A percentile compares a stretch with the other conserved stretches of the same genome.
phyloP scores from a whole-genome alignment of 2,113 vertebrate genomes.

The Thalassarche chlororhynchos region DNA sequence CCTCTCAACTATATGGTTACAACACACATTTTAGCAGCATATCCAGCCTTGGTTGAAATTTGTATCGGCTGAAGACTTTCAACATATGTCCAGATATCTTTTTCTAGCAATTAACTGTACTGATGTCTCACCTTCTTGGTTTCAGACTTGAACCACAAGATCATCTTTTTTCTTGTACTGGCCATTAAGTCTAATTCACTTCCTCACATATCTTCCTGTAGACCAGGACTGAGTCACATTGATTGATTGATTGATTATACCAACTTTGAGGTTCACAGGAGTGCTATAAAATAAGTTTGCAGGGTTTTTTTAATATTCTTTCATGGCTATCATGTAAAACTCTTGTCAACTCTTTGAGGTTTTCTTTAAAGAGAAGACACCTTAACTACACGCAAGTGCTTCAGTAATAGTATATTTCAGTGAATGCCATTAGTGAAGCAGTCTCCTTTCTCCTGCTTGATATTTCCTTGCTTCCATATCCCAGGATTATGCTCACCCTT shows the following conservation, averaged over 20 bases:
- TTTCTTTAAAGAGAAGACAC: not conserved
- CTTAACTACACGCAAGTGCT: not conserved
- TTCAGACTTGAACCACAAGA: not conserved
- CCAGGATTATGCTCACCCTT: not conserved
- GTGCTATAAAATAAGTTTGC: not conserved
- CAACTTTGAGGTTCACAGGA: not conserved
- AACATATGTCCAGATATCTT: not conserved
- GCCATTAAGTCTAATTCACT: not conserved
- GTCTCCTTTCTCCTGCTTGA: not conserved
- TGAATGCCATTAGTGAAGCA: not conserved
- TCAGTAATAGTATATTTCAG: not conserved
- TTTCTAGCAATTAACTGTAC: not conserved
- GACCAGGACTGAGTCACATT: not conserved
- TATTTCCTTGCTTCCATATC: not conserved
- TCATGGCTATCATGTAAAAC: not conserved
- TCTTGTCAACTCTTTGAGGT: not conserved
- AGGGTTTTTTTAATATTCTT: not conserved
- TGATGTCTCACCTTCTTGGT: not conserved
- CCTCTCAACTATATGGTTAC: not conserved
- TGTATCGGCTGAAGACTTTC: not conserved
- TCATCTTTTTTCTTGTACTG: not conserved
- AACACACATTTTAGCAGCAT: not conserved
- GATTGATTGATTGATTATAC: not conserved
- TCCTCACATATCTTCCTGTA: not conserved
- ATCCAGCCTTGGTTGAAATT: not conserved